phyloP scores from a whole-genome alignment of 2,113 vertebrate species.

The Cichladusa arquata region DNA sequence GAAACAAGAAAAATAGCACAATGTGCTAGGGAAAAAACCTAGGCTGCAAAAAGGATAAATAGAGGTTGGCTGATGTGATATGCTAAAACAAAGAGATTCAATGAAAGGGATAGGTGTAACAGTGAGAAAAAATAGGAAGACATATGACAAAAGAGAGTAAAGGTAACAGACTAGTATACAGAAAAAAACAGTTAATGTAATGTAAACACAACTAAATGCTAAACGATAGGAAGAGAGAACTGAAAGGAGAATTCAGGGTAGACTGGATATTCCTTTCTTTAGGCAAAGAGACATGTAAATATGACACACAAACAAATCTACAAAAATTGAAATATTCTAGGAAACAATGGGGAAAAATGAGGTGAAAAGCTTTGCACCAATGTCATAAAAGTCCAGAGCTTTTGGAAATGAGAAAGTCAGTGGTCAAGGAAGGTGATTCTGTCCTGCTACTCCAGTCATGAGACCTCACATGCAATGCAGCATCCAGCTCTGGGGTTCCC shows the following conservation, averaged over 20 bases:
- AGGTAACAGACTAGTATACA: neutral
- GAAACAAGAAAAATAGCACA: neutral
- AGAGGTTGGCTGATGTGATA: neutral
- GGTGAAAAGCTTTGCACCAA: neutral
- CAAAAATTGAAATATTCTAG: neutral
- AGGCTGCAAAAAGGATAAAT: neutral
- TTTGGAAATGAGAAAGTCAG: neutral
- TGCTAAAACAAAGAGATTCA: slow-evolving; percentile 1
- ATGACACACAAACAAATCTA: neutral
- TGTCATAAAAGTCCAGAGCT: neutral
- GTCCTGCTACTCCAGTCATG: neutral
- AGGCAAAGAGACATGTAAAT: neutral
- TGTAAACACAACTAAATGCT: neutral
- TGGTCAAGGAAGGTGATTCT: neutral
- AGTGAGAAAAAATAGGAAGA: neutral
- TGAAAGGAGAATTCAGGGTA: neutral
- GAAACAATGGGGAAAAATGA: neutral
- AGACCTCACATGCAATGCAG: neutral
- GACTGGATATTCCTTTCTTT: neutral
- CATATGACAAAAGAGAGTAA: neutral
- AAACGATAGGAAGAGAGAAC: neutral
- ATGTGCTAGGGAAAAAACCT: neutral
- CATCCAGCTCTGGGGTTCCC: neutral
- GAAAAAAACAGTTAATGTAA: neutral
- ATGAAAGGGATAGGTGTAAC: neutral